Base-by-base conservation (phyloP, 2,797 vertebrate genomes). In the Taeniopygia guttata region DNA sequence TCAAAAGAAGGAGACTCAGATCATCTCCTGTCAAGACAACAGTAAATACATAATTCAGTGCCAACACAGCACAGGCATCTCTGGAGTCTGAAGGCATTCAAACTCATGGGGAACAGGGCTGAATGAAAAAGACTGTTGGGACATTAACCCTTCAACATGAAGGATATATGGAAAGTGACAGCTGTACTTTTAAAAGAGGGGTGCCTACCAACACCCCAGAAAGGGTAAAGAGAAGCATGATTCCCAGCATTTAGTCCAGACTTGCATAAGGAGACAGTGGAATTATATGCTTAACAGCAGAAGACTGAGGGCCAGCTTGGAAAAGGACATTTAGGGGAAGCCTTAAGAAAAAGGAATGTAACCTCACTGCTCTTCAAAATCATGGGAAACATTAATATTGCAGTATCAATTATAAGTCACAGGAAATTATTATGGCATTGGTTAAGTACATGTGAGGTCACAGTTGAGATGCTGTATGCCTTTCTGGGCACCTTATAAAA, bases 351-450 rank as follows among this genome's bases (percentile, higher is more conserved):
- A 96, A 94, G 43, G 80, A 97, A 91, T 89, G 72, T 93, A 92
- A 88, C 58, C 87, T 66, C 72, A 34, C 12, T 3, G 36, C 38
- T 79, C 45, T 48, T 21, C 87, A 95, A 95, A 97, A 90, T 94
- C 91, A 95, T 95, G 96, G 79, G 94, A 97, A 97, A 90, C 55
- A 66, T 93, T 96, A 95, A 95, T 94, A 93, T 89, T 95, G 93
- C 18, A 21, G 48, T 87, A 96, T 97, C 91, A 96, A 69, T 81
- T 95, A 64, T 96, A 97, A 98, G 95, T 93, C 95, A 94, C 95
- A 96, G 96, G 97, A 97, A 98, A 97, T 97, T 95, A 93, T 95
- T 95, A 91, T 46, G 87, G 76, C 55, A 72, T 55, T 94, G 70
- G 73, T 91, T 97, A 97, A 97, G 87, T 79, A 95, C 59, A 94